phyloP scores from a whole-genome alignment of 2,888 invertebrate genomes.

The Limnephilus rhombicus region DNA sequence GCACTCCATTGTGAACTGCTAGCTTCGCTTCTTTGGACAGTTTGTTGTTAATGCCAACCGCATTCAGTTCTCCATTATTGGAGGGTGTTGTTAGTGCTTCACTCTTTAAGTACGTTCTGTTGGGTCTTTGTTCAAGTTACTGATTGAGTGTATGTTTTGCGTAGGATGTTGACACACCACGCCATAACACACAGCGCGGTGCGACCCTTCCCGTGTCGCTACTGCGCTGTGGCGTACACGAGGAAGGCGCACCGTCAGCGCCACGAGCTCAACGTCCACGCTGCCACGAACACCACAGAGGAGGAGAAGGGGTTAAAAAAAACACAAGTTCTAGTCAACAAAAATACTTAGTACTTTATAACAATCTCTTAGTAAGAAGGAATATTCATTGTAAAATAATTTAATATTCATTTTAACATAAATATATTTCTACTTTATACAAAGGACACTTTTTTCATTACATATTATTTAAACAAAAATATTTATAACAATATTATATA shows the following conservation, averaged over 20 bases:
- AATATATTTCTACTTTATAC: background rate
- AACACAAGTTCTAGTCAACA: background rate
- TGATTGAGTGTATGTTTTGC: background rate
- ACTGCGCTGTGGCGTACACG: conserved; percentile 73
- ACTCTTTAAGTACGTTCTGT: background rate
- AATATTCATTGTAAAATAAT: background rate
- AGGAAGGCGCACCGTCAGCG: conserved; percentile 74
- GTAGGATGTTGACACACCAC: conserved; percentile 67
- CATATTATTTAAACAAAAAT: background rate
- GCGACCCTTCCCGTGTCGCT: conserved; percentile 72
- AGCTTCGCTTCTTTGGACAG: no score
- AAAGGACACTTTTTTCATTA: background rate
- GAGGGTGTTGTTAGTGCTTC: background rate
- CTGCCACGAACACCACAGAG: conserved; percentile 56
- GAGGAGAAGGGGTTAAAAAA: background rate
- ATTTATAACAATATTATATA: background rate
- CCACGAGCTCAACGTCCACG: conserved; percentile 74
- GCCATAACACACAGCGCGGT: conserved; percentile 74
- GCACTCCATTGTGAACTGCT: no score
- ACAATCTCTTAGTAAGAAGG: background rate
- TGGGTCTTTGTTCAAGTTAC: background rate
- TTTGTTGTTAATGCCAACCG: no score
- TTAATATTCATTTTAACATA: background rate
- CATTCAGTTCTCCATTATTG: no score
- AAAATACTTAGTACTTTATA: background rate